These are phyloP conservation scores for Rapana venosa DNA, from an alignment of 2,888 invertebrate genomes.

Conservation along the genomic window DNA sequence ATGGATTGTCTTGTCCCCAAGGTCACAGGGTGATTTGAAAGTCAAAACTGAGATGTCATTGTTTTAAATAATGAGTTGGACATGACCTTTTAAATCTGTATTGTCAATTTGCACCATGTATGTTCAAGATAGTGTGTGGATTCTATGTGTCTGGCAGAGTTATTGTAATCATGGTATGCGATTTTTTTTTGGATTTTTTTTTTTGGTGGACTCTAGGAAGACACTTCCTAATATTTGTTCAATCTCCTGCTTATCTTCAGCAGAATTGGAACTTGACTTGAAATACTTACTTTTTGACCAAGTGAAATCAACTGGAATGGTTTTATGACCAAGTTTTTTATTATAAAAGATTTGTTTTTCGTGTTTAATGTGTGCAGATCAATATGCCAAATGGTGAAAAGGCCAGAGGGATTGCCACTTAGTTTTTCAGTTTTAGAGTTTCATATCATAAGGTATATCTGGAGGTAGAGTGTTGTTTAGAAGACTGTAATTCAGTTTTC, in stretches of 20 bases:
- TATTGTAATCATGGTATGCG: not conserved
- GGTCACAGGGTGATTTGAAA: conserved; percentile 8
- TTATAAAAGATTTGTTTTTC: too few species aligned
- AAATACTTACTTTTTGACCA: not conserved
- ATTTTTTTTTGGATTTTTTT: not conserved
- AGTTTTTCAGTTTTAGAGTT: too few species aligned
- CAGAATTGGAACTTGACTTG: not conserved
- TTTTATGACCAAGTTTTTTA: not conserved
- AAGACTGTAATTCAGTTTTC: too few species aligned
- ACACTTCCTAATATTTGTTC: too few species aligned
- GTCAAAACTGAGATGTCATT: not conserved
- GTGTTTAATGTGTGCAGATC: too few species aligned
- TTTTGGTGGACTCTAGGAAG: too few species aligned
- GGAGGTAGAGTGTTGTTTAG: too few species aligned
- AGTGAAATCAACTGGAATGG: too few species aligned
- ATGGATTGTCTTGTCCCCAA: not conserved
- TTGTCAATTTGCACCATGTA: not conserved
- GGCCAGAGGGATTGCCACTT: too few species aligned
- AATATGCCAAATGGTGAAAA: too few species aligned
- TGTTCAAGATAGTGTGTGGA: not conserved
- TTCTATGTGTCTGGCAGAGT: not conserved
- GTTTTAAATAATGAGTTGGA: not conserved
- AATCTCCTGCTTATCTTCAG: too few species aligned
- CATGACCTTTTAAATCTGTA: not conserved
- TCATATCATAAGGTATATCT: too few species aligned